phyloP scores from a whole-genome alignment of 2,797 vertebrate genomes.

The Acanthopagrus latus region DNA sequence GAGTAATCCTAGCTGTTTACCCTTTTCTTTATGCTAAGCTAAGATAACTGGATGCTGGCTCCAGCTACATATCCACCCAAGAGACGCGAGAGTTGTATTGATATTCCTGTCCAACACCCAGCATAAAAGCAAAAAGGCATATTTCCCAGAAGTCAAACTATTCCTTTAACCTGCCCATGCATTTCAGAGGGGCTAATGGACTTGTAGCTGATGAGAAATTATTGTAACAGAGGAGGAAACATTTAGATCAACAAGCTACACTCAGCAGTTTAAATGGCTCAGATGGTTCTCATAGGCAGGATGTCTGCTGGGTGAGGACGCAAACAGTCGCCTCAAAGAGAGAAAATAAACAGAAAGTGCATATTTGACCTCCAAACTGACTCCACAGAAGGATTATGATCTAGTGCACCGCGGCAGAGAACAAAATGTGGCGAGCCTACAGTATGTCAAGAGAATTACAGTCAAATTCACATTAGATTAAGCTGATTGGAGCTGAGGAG shows the following conservation, averaged over 20 bases:
- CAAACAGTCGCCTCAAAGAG: neutral
- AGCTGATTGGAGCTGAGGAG: conserved; percentile 58
- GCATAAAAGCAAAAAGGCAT: too few relatives aligned
- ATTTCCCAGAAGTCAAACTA: neutral
- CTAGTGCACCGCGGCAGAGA: conserved; percentile 28
- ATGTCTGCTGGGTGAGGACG: conserved; percentile 15
- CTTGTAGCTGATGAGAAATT: neutral
- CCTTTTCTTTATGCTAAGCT: neutral
- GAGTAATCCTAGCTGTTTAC: neutral
- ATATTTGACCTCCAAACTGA: conserved; percentile 57
- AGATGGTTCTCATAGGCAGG: conserved; percentile 18
- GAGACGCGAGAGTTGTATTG: neutral
- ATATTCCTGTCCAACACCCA: neutral
- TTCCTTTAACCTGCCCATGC: neutral
- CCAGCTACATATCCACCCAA: neutral
- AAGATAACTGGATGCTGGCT: neutral
- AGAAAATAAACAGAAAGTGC: conserved; percentile 40
- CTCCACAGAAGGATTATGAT: conserved; percentile 59
- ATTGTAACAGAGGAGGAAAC: neutral
- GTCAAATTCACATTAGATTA: conserved; percentile 68
- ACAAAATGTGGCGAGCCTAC: conserved; percentile 54
- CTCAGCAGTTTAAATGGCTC: conserved; percentile 12
- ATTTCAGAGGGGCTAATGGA: conserved; percentile 6
- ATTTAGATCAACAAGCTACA: neutral
- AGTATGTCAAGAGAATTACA: conserved; percentile 65